These are phyloP conservation scores for Ips nitidus DNA, from an alignment of 1,140 invertebrate species.

Conservation along the genomic window DNA sequence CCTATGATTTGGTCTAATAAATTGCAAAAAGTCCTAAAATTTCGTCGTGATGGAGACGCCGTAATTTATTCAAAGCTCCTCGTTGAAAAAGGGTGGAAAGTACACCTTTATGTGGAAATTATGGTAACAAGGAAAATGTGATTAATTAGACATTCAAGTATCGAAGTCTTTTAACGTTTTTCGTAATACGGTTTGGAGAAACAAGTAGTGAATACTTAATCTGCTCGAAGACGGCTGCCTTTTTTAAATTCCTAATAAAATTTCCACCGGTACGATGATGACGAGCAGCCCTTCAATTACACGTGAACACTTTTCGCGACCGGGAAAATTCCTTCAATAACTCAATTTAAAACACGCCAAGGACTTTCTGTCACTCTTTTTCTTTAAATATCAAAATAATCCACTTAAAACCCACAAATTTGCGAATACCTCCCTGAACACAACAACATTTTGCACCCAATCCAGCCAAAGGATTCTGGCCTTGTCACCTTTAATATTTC, in stretches of 20 bases:
- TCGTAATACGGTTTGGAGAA: constrained; percentile 43
- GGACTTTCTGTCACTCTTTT: background rate
- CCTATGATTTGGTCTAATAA: background rate
- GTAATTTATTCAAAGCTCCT: constrained; percentile 4
- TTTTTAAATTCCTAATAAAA: constrained; percentile 41
- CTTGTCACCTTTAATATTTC: constrained; percentile 29
- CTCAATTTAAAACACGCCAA: constrained; percentile 7
- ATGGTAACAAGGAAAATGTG: constrained; percentile 45
- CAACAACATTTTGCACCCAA: background rate
- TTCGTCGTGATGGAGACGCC: too few relatives aligned
- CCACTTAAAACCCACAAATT: background rate
- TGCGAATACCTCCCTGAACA: background rate
- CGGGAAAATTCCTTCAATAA: constrained; percentile 10
- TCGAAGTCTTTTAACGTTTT: constrained; percentile 50
- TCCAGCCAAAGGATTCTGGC: background rate
- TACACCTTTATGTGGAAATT: constrained; percentile 38
- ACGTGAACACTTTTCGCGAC: constrained; percentile 25
- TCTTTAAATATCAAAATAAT: background rate
- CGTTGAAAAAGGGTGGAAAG: constrained; percentile 24
- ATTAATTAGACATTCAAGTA: constrained; percentile 50
- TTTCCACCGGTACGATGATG: constrained; percentile 36
- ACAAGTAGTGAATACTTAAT: constrained; percentile 50
- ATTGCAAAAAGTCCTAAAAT: too few relatives aligned
- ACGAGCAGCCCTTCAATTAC: constrained; percentile 27
- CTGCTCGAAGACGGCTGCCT: constrained; percentile 37